Percentiles rank a stretch among this genome's conserved stretches.
These are phyloP conservation scores for Anhinga anhinga DNA, from an alignment of 2,113 vertebrate genomes.

Conservation along the genomic window DNA sequence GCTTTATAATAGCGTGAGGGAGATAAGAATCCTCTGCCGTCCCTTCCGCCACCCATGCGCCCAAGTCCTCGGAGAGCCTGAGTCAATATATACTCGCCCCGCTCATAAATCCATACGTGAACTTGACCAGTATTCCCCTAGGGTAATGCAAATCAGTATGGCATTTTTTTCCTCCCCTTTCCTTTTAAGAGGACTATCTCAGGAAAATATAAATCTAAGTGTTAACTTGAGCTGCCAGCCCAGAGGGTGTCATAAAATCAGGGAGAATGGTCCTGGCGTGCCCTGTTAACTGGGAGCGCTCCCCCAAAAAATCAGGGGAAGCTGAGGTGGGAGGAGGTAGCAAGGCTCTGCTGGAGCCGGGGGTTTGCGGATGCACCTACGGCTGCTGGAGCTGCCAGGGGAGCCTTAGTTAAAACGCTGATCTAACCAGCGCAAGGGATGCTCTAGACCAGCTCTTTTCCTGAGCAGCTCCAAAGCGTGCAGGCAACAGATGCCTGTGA, in stretches of 20 bases:
- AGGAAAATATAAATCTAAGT: constrained; percentile 1
- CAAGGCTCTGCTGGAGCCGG: not conserved
- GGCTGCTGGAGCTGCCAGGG: not conserved
- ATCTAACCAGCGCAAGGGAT: not conserved
- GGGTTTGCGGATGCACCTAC: not conserved
- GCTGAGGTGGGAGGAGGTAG: not conserved
- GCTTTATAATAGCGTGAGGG: not conserved
- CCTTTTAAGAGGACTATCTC: not conserved
- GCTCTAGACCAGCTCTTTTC: not conserved
- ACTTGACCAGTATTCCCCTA: not conserved
- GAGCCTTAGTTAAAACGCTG: accelerated
- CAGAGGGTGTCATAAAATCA: not conserved
- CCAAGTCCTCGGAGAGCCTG: not conserved
- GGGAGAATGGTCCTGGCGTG: not conserved
- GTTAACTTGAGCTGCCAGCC: constrained; percentile 8
- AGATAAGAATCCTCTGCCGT: not conserved
- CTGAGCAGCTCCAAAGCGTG: accelerated
- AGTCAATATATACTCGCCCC: not conserved
- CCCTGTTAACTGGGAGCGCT: not conserved
- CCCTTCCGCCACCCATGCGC: not conserved
- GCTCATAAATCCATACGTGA: not conserved
- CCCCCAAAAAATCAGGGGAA: not conserved
- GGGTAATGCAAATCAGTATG: constrained; percentile 14
- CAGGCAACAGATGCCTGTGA: not conserved
- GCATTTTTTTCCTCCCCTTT: not conserved